These are phyloP conservation scores for Hirtodrosophila alboralis DNA, from an alignment of 2,888 invertebrate genomes.

Conservation along the genomic window DNA sequence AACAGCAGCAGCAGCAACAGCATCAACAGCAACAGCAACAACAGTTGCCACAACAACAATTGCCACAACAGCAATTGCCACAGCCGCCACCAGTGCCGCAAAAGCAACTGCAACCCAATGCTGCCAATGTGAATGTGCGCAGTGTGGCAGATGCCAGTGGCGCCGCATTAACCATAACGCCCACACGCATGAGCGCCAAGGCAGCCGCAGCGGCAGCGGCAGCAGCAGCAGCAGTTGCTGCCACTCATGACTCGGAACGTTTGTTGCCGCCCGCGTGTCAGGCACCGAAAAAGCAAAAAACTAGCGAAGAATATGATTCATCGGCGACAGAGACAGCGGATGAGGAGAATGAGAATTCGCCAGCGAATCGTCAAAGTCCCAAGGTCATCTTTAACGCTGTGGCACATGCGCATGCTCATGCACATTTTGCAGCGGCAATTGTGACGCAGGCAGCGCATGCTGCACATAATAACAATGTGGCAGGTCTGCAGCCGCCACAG, in stretches of 20 bases:
- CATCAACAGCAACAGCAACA: constrained; percentile 37
- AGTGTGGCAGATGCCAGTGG: constrained; percentile 49
- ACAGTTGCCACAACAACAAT: constrained; percentile 21
- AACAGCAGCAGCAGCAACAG: constrained; percentile 10
- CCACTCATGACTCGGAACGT: constrained; percentile 79
- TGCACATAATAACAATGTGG: constrained; percentile 48
- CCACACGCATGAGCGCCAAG: constrained; percentile 58
- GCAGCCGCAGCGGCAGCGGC: constrained; percentile 21
- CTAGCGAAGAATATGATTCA: constrained; percentile 88
- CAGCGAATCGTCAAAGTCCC: constrained; percentile 86
- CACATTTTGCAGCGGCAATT: no score
- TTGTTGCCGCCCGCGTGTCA: constrained; percentile 83
- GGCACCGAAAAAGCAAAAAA: constrained; percentile 84
- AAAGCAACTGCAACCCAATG: constrained; percentile 25
- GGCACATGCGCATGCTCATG: constrained; percentile 55
- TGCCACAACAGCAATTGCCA: constrained; percentile 32
- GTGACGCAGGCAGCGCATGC: constrained; percentile 14
- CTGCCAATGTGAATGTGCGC: constrained; percentile 34
- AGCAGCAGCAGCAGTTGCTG: constrained; percentile 27
- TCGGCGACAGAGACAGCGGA: constrained; percentile 95
- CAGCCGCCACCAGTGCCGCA: constrained; percentile 42
- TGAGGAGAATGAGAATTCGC: constrained; percentile 89
- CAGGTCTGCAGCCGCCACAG: constrained; percentile 65
- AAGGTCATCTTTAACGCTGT: constrained; percentile 81
- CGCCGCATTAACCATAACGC: constrained; percentile 61